phyloP scores from a whole-genome alignment of 2,888 invertebrate species.

The Drosophila gaucha region DNA sequence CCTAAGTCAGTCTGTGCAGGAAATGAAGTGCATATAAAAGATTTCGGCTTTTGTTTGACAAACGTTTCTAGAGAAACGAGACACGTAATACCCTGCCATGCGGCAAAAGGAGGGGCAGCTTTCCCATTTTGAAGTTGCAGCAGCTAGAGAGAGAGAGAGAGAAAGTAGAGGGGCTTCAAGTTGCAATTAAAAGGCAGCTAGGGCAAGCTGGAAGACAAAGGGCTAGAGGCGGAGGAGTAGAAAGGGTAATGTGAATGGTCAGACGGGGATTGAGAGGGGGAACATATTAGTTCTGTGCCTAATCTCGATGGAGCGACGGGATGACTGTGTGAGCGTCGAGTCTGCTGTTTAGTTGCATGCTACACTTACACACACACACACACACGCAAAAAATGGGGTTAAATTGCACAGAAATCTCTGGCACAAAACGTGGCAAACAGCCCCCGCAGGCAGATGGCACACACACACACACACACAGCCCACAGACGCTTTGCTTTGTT shows the following conservation, averaged over 20 bases:
- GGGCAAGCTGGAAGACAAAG: not conserved
- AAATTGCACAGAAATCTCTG: conserved; percentile 77
- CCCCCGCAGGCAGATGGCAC: conserved; percentile 34
- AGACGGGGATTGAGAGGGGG: not conserved
- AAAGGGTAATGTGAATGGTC: not conserved
- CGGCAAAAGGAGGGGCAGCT: not conserved
- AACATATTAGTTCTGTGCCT: conserved; percentile 43
- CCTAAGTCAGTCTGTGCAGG: conserved; percentile 12
- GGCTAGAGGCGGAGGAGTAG: not conserved
- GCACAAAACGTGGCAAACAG: conserved; percentile 21
- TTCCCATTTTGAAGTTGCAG: not conserved
- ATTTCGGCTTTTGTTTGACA: conserved; percentile 50
- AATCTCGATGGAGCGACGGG: conserved; percentile 42
- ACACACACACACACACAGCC: not conserved
- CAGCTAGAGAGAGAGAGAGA: not conserved
- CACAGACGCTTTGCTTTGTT: conserved; percentile 60
- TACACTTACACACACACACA: not conserved
- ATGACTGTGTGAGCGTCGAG: conserved; percentile 1
- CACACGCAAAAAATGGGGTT: conserved; percentile 67
- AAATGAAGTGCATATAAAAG: conserved; percentile 47
- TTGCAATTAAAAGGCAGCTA: conserved; percentile 42
- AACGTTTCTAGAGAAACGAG: conserved; percentile 38
- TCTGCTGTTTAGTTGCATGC: conserved; percentile 35
- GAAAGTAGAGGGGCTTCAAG: conserved; percentile 2
- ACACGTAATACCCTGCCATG: not conserved